Evolutionary conservation across 2,797 vertebrate genomes (phyloP), one percentile per base, ranked within the genome.

Genomic region (Urosaurus nigricauda): DNA sequence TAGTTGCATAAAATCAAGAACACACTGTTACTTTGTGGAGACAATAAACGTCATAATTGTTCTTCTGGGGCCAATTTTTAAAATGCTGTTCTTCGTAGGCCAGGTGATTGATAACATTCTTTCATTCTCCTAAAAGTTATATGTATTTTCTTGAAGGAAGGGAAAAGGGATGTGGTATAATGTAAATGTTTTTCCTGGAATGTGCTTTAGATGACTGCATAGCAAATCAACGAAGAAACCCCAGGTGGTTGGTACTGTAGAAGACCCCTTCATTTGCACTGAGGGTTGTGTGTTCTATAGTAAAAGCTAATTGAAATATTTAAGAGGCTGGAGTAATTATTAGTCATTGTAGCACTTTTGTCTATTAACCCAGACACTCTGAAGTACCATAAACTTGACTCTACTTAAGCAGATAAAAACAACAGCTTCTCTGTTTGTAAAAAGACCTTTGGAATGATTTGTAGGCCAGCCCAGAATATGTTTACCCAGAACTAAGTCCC

Each of bases 21-120:
- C 89, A 90, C 90, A 92, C 92, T 93, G 88, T 95, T 94, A 92
- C 85, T 94, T 93, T 89, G 84, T 43, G 79, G 87, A 94, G 89
- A 94, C 87, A 92, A 91, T 94, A 94, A 93, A 93, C 86, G 90
- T 91, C 86, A 58, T 92, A 94, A 94, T 91, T 80, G 89, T 90
- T 94, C 94, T 95, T 94, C 73, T 89, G 93, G 91, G 91, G 90
- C 93, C 93, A 93, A 87, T 93, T 73, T 84, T 73, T 75, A 93
- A 93, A 91, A 88, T 84, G 58, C 85, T 92, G 93, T 91, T 90
- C 92, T 94, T 94, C 87, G 71, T 90, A 91, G 86, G 85, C 90
- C 87, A 88, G 77, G 84, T 91, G 90, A 92, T 88, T 92, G 35
- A 88, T 92, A 94, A 93, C 75, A 88, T 94, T 91, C 16, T 0